A percentile compares a stretch with the other conserved stretches of the same genome.
Evolutionary conservation across 2,888 invertebrate species (phyloP).

Genomic region (Villa cingulata): DNA sequence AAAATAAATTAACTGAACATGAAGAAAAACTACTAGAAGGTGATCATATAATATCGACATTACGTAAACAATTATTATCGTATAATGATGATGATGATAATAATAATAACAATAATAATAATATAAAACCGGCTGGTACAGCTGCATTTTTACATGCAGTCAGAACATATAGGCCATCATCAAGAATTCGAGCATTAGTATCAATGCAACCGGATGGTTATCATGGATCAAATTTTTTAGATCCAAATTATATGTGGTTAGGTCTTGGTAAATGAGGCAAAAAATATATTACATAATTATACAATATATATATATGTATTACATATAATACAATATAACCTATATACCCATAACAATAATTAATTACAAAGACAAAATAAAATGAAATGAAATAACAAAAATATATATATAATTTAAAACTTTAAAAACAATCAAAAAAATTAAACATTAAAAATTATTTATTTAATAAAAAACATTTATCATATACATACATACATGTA

Average conservation of each 20-base stretch:
- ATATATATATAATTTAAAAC: no score
- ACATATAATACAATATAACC: no score
- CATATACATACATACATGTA: no score
- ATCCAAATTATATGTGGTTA: slow-evolving; percentile 52
- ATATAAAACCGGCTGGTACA: slow-evolving; percentile 21
- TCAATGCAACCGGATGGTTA: slow-evolving; percentile 42
- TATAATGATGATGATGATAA: not conserved
- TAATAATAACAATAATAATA: slow-evolving; percentile 4
- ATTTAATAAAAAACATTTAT: no score
- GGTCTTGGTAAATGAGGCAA: slow-evolving; percentile 40
- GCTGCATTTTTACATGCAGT: slow-evolving; percentile 36
- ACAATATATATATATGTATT: no score
- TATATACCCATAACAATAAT: no score
- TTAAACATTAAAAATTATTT: no score
- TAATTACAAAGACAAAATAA: no score
- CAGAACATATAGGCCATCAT: slow-evolving; percentile 37
- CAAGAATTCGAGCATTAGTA: slow-evolving; percentile 43
- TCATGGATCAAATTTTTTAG: slow-evolving; percentile 47
- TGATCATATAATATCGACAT: slow-evolving; percentile 24
- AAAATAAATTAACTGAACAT: slow-evolving; percentile 21
- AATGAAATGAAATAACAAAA: no score
- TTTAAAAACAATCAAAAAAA: no score
- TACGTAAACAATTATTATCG: slow-evolving; percentile 17
- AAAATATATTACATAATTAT: no score
- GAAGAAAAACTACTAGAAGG: slow-evolving; percentile 27